Base-by-base conservation (phyloP, 2,113 vertebrate genomes). In the Trichechus manatus region DNA sequence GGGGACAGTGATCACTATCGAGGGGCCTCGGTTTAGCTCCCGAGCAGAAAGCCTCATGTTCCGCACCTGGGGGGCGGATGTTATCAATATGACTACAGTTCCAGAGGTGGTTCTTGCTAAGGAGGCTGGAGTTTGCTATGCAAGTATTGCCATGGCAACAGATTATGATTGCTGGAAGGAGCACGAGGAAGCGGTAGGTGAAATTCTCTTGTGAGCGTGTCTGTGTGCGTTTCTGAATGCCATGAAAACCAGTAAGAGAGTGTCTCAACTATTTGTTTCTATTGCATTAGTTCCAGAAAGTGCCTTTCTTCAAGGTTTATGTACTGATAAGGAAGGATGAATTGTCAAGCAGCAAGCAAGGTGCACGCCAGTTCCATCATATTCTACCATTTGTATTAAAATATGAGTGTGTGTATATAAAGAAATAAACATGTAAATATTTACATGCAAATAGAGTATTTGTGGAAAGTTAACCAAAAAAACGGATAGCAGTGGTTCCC, bases 101-200 rank as follows among this genome's bases (percentile, higher is more conserved):
- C 99, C 99, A 68, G 99, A 99, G 98, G 99, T 99, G 96, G 99
- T 99, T 94, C 99, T 99, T 75, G 99, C 99, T 6, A 99, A 99
- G 97, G 99, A 99, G 98, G 99, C 99, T 29, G 99, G 99, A 85
- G 98, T 99, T 96, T 99, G 99, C 98, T 99, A 99, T 78, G 99
- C 99, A 87, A 99, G 99, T 97, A 99, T 99, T 33, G 99, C 99
- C 97, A 99, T 99, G 99, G 99, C 99, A 95, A 99, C 99, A 1
- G 99, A 99, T 99, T 99, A 99, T 0, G 99, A 99, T 97, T 99
- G 99, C 98, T 99, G 99, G 99, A 99, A 99, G 98, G 99, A 99
- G 77, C 99, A 99, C 0, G 99, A 99, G 97, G 99, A 99, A 98
- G 99, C 99, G 92, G 99, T 99, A 97, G 99, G 99, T 99, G 68